Evolutionary conservation across 2,113 vertebrate genomes (phyloP).

Genomic region (Caranx ignobilis): DNA sequence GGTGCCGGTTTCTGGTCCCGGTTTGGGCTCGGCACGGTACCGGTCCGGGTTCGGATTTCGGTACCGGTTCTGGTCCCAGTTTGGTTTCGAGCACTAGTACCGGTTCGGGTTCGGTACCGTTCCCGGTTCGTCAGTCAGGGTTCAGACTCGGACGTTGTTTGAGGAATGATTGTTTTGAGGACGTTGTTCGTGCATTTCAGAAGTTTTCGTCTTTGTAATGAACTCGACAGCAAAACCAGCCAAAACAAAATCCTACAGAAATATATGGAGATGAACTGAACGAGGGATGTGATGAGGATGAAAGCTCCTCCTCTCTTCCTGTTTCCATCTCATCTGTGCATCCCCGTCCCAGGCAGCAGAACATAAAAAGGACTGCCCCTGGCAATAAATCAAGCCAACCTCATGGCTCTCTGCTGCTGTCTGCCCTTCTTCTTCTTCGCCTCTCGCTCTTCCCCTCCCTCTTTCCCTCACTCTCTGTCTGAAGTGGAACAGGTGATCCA

Average conservation of each 20-base stretch:
- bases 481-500: constrained; percentile 53
- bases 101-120: too few species aligned
- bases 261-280: background rate
- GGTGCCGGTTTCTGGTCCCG: too few species aligned
- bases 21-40: too few species aligned
- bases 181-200: background rate
- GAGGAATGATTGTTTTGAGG: background rate
- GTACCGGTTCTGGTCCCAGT: too few species aligned
- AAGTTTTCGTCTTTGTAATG: background rate
- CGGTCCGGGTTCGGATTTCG: too few species aligned
- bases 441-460: background rate
- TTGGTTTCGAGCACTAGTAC: too few species aligned
- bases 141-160: too few species aligned
- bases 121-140: too few species aligned
- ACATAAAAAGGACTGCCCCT: constrained; percentile 37
- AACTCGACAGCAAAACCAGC: background rate
- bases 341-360: background rate
- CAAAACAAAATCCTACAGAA: background rate
- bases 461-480: background rate
- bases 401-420: background rate
- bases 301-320: background rate
- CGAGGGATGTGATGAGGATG: background rate
- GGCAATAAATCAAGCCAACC: constrained; percentile 26
- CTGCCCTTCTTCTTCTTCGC: background rate
- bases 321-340: background rate